phyloP scores from a whole-genome alignment of 1,140 invertebrate species.

The Anoplolepis gracilipes region DNA sequence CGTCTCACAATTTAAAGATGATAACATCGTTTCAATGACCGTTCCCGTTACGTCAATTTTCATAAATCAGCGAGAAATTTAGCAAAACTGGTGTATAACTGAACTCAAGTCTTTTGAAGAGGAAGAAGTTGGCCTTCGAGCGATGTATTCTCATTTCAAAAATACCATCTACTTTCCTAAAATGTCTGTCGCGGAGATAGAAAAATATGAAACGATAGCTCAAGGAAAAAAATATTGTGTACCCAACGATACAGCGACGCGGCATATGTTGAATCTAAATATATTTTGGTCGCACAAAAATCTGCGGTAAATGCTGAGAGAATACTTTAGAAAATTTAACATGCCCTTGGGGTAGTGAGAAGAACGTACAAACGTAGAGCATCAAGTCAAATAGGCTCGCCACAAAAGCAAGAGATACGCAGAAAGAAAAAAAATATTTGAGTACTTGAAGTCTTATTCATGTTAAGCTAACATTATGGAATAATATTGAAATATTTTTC shows the following conservation, averaged over 20 bases:
- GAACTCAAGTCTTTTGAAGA: conserved; percentile 30
- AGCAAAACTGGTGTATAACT: conserved; percentile 21
- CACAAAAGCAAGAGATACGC: conserved; percentile 30
- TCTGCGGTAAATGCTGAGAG: conserved; percentile 59
- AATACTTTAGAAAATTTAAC: conserved; percentile 76
- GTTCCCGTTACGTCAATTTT: neutral
- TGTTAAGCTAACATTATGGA: conserved; percentile 18
- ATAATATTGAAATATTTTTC: conserved; percentile 30
- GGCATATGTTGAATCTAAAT: conserved; percentile 37
- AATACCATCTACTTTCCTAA: conserved; percentile 32
- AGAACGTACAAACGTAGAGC: conserved; percentile 70
- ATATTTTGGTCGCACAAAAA: conserved; percentile 67
- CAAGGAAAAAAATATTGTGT: neutral
- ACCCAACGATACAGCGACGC: neutral
- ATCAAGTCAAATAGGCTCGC: conserved; percentile 72
- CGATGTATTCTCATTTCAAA: conserved; percentile 29
- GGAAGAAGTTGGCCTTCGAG: neutral
- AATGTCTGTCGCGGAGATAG: neutral
- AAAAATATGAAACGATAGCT: conserved; percentile 22
- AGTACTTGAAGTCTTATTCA: neutral
- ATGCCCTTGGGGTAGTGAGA: conserved; percentile 63
- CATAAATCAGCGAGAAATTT: neutral
- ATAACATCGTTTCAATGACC: conserved; percentile 20
- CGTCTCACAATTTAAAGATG: neutral
- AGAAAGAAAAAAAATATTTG: conserved; percentile 56